A percentile compares a stretch with the other conserved stretches of the same genome.
Conservation (phyloP, 2,888 invertebrate genomes). For the Lissonota sp. region DNA sequence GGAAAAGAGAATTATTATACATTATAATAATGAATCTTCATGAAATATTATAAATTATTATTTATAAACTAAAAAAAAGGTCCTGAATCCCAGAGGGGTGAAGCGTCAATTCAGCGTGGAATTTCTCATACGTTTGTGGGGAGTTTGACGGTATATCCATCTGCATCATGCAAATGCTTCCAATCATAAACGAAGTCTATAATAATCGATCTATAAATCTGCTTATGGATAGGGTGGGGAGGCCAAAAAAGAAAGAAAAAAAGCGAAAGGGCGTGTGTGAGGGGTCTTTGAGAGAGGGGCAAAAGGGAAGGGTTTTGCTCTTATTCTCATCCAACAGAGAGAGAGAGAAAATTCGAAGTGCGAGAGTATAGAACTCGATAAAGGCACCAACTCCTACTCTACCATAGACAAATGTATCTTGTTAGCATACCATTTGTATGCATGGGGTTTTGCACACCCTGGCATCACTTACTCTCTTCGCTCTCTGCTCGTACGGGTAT, state of each 20-base stretch:
- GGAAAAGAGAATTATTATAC: no score
- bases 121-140: no score
- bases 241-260: slow-evolving; percentile 56
- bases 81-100: no score
- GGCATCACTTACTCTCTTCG: slow-evolving; percentile 61
- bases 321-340: slow-evolving; percentile 50
- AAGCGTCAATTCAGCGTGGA: no score
- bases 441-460: slow-evolving; percentile 81
- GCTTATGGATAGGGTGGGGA: slow-evolving; percentile 76
- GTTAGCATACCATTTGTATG: slow-evolving; percentile 84
- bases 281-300: slow-evolving; percentile 42
- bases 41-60: no score
- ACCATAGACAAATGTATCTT: slow-evolving; percentile 83
- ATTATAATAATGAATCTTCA: no score
- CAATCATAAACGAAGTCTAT: slow-evolving; percentile 82
- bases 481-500: slow-evolving; percentile 59
- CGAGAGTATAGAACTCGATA: slow-evolving; percentile 48
- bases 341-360: slow-evolving; percentile 53
- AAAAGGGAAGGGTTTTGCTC: slow-evolving; percentile 33
- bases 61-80: no score
- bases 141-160: no score
- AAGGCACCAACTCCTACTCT: slow-evolving; percentile 68
- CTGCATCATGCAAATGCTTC: slow-evolving; percentile 82
- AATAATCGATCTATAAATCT: slow-evolving; percentile 84
- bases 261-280: slow-evolving; percentile 32